Evolutionary conservation across 2,888 invertebrate species (phyloP), one percentile per base, ranked within the genome.

Genomic region (Celastrina argiolus): DNA sequence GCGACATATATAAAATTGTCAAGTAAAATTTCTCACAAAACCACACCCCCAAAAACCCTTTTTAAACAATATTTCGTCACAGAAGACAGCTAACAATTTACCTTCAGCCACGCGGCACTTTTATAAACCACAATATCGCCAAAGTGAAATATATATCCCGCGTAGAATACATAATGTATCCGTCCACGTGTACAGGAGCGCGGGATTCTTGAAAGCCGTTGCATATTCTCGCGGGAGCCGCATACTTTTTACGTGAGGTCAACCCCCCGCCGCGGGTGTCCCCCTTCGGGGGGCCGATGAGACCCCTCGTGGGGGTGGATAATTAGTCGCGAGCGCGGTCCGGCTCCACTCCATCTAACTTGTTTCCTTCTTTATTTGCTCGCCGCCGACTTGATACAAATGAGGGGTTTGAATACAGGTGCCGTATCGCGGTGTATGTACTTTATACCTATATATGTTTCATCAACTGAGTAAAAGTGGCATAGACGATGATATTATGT

Each of bases 271-370:
- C 69, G 72, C 64, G 73, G 68, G 68, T 26, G 51, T 51, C 51
- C 51, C 51, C 51, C 51, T 12, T 31, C 3, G 26, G 75, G 77
- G 78, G 80, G 76, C 68, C 70, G 73, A 66, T 69, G 70, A 74
- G 75, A 75, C 72, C 72, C 72, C 69, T 56, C 70, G 66, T 70
- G 69, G 83, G 84, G 83, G 84, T 84, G 87, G 86, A 88, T 89
- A 90, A 90, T 90, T 90, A 90, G 90, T 90, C 90, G 89, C 87
- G 84, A 87, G 84, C 87, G 84, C 85, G 85, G 87, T 84, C 87
- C 85, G 80, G 83, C 85, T 82, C 61, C 83, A 83, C 87, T 88
- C 88, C 84, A 88, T 87, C 89, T 85, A 88, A 86, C 88, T 90
- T 87, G 87, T 85, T 88, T 88, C 82, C 83, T 87, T 89, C 89